Percentiles rank a stretch among this genome's conserved stretches.
Conservation (phyloP, 2,797 vertebrate species). For the Hoplostethus mediterraneus region DNA sequence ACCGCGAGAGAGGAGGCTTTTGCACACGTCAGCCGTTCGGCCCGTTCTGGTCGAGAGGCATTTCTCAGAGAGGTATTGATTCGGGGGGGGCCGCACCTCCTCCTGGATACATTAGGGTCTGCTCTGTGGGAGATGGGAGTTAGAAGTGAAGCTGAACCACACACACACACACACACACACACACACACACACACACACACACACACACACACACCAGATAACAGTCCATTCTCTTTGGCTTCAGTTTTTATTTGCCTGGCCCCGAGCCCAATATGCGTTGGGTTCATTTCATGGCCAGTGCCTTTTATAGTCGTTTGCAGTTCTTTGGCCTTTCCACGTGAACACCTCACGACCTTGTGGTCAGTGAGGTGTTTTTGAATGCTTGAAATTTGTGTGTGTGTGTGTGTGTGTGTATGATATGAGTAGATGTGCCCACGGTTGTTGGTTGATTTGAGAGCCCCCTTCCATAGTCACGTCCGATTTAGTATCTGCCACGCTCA, state of each 20-base stretch:
- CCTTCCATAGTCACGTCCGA: conserved; percentile 34
- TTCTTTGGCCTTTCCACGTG: conserved; percentile 42
- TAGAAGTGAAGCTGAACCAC: conserved; percentile 13
- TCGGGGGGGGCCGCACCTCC: conserved; percentile 51
- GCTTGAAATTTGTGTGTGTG: neutral
- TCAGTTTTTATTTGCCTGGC: conserved; percentile 44
- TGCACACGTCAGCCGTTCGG: conserved; percentile 38
- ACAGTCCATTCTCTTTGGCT: conserved; percentile 30
- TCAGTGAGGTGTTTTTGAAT: neutral
- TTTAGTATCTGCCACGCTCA: conserved; percentile 26
- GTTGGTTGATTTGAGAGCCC: conserved; percentile 36
- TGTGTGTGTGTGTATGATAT: neutral
- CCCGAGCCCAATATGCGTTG: conserved; percentile 6
- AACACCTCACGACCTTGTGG: conserved; percentile 20
- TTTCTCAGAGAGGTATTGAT: conserved; percentile 75
- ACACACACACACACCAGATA: conserved; percentile 29
- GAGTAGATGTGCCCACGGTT: conserved; percentile 44
- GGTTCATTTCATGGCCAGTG: conserved; percentile 27
- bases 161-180: conserved; percentile 13
- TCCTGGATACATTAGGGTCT: conserved; percentile 63
- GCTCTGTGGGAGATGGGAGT: conserved; percentile 43
- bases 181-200: conserved; percentile 11
- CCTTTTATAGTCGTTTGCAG: conserved; percentile 25
- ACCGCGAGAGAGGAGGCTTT: neutral
- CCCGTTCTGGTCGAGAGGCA: conserved; percentile 49